These are phyloP conservation scores for Oryctes rhinoceros DNA, from an alignment of 1,140 invertebrate species.

Conservation along the genomic window DNA sequence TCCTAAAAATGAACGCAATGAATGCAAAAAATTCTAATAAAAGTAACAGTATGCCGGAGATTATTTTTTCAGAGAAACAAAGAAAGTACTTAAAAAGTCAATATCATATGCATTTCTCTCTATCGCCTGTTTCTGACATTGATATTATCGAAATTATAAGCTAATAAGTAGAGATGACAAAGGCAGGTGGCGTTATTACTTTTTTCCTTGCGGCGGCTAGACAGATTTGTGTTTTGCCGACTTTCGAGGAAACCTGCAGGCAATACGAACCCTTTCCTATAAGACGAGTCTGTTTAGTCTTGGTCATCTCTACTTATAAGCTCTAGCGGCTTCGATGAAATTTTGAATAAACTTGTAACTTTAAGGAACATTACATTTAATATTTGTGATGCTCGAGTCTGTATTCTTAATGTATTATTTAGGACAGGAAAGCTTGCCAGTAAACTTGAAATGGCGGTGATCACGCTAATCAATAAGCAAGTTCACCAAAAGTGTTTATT, in stretches of 20 bases:
- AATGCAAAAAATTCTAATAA: not conserved
- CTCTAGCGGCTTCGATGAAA: not conserved
- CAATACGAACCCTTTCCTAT: too few species aligned
- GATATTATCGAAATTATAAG: not conserved
- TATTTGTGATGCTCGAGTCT: not conserved
- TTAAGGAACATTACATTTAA: not conserved
- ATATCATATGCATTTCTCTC: not conserved
- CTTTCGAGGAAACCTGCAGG: too few species aligned
- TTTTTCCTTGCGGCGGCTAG: too few species aligned
- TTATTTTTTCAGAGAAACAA: conserved; percentile 4
- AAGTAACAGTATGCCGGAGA: not conserved
- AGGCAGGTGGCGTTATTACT: too few species aligned
- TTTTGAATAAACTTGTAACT: not conserved
- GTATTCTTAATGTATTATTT: not conserved
- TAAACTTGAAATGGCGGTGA: not conserved
- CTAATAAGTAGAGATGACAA: not conserved
- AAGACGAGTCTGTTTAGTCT: not conserved
- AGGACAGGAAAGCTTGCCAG: not conserved
- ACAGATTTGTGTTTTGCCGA: too few species aligned
- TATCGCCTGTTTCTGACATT: not conserved
- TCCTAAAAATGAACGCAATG: too few species aligned
- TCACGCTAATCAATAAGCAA: not conserved
- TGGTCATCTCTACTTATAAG: not conserved
- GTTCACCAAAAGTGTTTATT: not conserved
- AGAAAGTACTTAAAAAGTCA: not conserved